Evolutionary conservation across 2,888 invertebrate species (phyloP).

Genomic region (Napeogenes inachia): DNA sequence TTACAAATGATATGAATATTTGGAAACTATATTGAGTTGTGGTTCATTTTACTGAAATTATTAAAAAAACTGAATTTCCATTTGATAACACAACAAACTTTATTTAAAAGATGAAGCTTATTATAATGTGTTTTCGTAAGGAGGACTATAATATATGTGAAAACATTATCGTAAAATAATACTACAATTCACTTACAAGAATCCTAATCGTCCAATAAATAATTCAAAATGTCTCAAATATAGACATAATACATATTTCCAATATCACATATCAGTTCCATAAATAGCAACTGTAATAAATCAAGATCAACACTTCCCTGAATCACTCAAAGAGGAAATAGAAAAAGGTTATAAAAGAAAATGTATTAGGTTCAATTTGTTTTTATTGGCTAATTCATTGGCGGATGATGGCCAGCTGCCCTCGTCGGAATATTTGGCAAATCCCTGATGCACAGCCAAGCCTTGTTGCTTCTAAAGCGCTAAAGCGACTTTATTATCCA

Average conservation of each 20-base stretch:
- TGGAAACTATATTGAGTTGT: neutral
- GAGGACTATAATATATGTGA: no score
- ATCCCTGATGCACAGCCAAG: constrained; percentile 52
- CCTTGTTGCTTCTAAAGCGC: constrained; percentile 39
- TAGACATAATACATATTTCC: no score
- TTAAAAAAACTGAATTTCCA: no score
- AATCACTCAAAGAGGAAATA: constrained; percentile 37
- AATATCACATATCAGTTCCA: no score
- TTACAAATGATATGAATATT: neutral
- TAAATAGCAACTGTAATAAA: neutral
- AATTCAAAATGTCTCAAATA: no score
- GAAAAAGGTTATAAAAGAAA: constrained; percentile 63
- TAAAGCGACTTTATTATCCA: constrained; percentile 54
- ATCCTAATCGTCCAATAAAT: no score
- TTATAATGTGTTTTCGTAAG: no score
- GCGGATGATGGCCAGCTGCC: constrained; percentile 48
- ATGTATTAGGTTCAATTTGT: constrained; percentile 74
- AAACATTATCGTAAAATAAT: no score
- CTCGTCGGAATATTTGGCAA: constrained; percentile 52
- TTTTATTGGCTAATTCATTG: constrained; percentile 75
- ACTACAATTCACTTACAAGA: no score
- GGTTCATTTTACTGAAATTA: neutral
- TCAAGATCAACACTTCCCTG: neutral
- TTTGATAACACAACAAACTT: no score
- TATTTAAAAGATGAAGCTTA: no score